Percentiles rank a stretch among this genome's conserved stretches.
Conservation (phyloP, 1,140 invertebrate species). For the Bombus impatiens region DNA sequence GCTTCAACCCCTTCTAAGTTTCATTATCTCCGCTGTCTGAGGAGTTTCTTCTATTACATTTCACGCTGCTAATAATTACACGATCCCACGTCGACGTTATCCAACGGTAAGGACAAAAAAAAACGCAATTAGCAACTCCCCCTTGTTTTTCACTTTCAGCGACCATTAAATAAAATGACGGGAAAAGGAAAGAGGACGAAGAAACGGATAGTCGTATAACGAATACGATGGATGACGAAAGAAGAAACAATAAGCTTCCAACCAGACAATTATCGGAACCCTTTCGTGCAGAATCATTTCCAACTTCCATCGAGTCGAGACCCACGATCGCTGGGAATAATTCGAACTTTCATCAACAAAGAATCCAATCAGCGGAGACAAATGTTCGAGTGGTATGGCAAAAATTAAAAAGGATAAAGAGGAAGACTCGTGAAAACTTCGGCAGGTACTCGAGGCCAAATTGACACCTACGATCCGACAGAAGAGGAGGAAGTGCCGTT, state of each 20-base stretch:
- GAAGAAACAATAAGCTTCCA: slow-evolving; percentile 25
- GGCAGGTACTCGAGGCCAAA: slow-evolving; percentile 66
- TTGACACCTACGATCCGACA: slow-evolving; percentile 74
- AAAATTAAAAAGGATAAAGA: slow-evolving; percentile 57
- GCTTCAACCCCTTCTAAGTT: slow-evolving; percentile 53
- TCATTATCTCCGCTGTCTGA: slow-evolving; percentile 62
- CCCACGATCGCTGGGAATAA: slow-evolving; percentile 17
- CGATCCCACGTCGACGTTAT: background rate
- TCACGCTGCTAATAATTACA: slow-evolving; percentile 65
- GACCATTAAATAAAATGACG: background rate
- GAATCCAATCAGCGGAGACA: slow-evolving; percentile 54
- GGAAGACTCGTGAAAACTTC: slow-evolving; percentile 54
- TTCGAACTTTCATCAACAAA: slow-evolving; percentile 39
- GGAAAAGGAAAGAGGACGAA: background rate
- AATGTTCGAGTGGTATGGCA: slow-evolving; percentile 52
- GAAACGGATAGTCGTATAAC: background rate
- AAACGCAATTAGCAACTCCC: slow-evolving; percentile 3
- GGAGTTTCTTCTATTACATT: slow-evolving; percentile 68
- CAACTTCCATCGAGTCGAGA: background rate
- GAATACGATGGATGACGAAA: background rate
- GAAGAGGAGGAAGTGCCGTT: slow-evolving; percentile 59
- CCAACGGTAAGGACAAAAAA: background rate
- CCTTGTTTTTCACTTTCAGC: background rate
- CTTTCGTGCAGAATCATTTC: slow-evolving; percentile 20
- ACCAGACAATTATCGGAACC: slow-evolving; percentile 37